Evolutionary conservation across 2,888 invertebrate genomes (phyloP).

Genomic region (Andrena minutula): DNA sequence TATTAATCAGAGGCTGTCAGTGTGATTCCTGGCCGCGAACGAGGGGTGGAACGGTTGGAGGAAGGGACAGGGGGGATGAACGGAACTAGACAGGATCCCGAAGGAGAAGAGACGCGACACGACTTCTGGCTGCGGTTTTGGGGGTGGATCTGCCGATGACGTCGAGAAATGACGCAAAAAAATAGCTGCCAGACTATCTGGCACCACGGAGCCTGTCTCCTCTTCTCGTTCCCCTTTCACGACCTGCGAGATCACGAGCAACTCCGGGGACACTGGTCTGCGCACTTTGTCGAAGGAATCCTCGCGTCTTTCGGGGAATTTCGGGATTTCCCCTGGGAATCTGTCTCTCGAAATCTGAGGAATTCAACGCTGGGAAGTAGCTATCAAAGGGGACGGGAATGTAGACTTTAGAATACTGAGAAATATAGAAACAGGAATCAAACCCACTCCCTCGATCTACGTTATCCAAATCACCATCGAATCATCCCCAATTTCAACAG

Average conservation of each 20-base stretch:
- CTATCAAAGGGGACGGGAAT: too few relatives aligned
- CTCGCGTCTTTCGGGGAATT: not conserved
- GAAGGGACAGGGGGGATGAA: slow-evolving; percentile 49
- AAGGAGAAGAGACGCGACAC: slow-evolving; percentile 76
- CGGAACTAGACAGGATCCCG: slow-evolving; percentile 61
- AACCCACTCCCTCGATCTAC: too few relatives aligned
- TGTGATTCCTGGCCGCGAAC: slow-evolving; percentile 74
- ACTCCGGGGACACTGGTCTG: slow-evolving; percentile 21
- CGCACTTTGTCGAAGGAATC: not conserved
- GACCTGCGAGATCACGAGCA: slow-evolving; percentile 14
- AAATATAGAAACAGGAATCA: too few relatives aligned
- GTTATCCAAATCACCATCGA: too few relatives aligned
- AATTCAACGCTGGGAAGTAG: not conserved
- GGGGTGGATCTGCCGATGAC: slow-evolving; percentile 83
- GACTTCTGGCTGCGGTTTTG: slow-evolving; percentile 74
- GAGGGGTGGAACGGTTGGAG: slow-evolving; percentile 48
- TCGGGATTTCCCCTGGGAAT: not conserved
- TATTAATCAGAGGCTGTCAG: slow-evolving; percentile 84
- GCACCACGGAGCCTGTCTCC: slow-evolving; percentile 70
- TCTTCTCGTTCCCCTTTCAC: not conserved
- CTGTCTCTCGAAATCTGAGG: not conserved
- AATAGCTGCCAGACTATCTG: slow-evolving; percentile 81
- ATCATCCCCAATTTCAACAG: too few relatives aligned
- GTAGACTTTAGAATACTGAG: too few relatives aligned
- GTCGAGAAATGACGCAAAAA: slow-evolving; percentile 84